Conservation (phyloP, 2,888 invertebrate genomes). For the Lymantria monacha region DNA sequence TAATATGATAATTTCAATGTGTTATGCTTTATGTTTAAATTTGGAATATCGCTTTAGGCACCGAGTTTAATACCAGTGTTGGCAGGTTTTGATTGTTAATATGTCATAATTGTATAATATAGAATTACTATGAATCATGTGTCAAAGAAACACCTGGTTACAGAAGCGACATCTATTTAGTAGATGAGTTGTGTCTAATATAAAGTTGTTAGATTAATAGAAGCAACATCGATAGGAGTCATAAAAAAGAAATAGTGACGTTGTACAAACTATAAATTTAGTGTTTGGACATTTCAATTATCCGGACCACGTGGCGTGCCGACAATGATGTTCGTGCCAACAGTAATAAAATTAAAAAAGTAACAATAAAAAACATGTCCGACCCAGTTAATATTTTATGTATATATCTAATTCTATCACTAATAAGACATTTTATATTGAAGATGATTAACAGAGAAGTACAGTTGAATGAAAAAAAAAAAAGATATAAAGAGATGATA, state of each 20-base stretch:
- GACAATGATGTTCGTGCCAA: constrained; percentile 75
- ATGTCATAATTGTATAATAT: too few relatives aligned
- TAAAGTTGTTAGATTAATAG: constrained; percentile 38
- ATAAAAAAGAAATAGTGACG: constrained; percentile 65
- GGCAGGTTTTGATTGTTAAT: too few relatives aligned
- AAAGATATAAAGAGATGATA: constrained; percentile 38
- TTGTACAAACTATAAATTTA: constrained; percentile 71
- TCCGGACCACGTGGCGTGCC: constrained; percentile 76
- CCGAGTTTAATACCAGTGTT: too few relatives aligned
- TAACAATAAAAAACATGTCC: constrained; percentile 48
- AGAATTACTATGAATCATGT: too few relatives aligned
- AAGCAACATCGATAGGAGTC: constrained; percentile 43
- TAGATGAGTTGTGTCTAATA: constrained; percentile 26
- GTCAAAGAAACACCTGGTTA: constrained; percentile 19
- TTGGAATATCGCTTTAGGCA: too few relatives aligned
- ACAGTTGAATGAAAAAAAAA: constrained; percentile 44
- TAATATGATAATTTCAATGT: too few relatives aligned
- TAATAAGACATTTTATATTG: constrained; percentile 45
- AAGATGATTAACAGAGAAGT: constrained; percentile 43
- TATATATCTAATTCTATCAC: constrained; percentile 44
- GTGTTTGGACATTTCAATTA: constrained; percentile 81
- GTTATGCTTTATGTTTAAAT: too few relatives aligned
- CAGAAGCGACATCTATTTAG: constrained; percentile 23
- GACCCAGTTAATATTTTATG: constrained; percentile 46
- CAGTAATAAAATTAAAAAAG: constrained; percentile 67